Percentiles rank a stretch among this genome's conserved stretches.
Evolutionary conservation across 2,888 invertebrate genomes (phyloP).

Genomic region (Hybos culiciformis): DNA sequence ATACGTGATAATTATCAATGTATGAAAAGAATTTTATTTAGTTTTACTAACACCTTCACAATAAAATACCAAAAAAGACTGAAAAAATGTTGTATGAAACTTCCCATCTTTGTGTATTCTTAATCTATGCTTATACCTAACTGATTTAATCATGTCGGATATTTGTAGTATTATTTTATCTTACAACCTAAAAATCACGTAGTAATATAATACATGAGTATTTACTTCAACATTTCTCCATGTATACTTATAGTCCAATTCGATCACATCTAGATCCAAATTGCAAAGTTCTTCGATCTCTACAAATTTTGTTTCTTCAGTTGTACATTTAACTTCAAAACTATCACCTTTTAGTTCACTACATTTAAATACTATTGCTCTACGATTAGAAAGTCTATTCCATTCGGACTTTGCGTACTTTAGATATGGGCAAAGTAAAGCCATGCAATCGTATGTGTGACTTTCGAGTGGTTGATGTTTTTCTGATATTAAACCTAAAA

Average conservation of each 20-base stretch:
- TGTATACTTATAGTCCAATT: slow-evolving; percentile 22
- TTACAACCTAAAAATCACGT: too few species aligned
- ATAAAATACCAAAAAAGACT: too few species aligned
- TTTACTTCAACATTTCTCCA: slow-evolving; percentile 28
- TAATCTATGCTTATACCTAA: too few species aligned
- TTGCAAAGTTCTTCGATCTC: slow-evolving; percentile 25
- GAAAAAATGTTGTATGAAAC: too few species aligned
- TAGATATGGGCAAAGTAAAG: slow-evolving; percentile 22
- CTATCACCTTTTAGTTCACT: slow-evolving; percentile 20
- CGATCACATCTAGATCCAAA: slow-evolving; percentile 20
- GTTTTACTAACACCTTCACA: too few species aligned
- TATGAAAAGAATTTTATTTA: too few species aligned
- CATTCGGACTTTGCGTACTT: slow-evolving; percentile 24
- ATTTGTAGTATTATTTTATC: too few species aligned
- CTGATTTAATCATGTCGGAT: too few species aligned
- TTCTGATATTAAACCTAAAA: slow-evolving; percentile 22
- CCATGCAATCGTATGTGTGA: slow-evolving; percentile 27
- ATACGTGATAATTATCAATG: too few species aligned
- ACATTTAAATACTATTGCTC: slow-evolving; percentile 23
- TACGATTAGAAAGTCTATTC: slow-evolving; percentile 27
- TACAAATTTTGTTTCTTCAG: slow-evolving; percentile 26
- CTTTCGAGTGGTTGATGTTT: slow-evolving; percentile 26
- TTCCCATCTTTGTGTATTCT: too few species aligned
- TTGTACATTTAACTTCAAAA: slow-evolving; percentile 21
- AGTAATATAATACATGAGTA: too few species aligned